A percentile compares a stretch with the other conserved stretches of the same genome.
phyloP scores from a whole-genome alignment of 2,113 vertebrate genomes.

The Cnemophilus loriae region DNA sequence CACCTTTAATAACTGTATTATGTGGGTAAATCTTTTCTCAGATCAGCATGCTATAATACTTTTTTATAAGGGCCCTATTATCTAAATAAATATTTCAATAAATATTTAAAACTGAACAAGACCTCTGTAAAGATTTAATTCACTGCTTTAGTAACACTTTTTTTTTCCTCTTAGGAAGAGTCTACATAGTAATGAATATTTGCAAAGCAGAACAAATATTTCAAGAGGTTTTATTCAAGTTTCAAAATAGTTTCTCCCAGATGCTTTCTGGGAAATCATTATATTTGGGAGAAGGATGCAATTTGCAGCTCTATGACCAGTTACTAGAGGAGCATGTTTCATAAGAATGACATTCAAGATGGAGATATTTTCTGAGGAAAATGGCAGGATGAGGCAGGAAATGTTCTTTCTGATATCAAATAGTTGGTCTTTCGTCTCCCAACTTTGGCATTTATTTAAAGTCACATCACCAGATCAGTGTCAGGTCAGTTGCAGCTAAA shows the following conservation, averaged over 20 bases:
- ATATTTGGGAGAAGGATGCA: conserved; percentile 31
- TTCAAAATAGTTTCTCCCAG: conserved; percentile 47
- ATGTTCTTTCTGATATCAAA: conserved; percentile 13
- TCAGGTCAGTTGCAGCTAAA: conserved; percentile 69
- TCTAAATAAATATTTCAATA: not conserved
- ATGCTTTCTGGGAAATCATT: conserved; percentile 49
- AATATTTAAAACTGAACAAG: not conserved
- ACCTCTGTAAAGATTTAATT: not conserved
- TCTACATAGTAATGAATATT: not conserved
- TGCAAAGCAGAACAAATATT: conserved; percentile 29
- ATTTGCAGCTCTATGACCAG: conserved; percentile 25
- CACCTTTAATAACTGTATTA: not conserved
- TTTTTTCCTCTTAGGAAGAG: not conserved
- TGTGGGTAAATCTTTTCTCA: not conserved
- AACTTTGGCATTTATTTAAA: conserved; percentile 67
- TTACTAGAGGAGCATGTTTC: conserved; percentile 46
- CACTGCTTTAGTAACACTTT: not conserved
- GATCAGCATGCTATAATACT: not conserved
- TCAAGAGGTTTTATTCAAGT: conserved; percentile 32
- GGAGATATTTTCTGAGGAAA: conserved; percentile 48
- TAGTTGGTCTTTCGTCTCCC: conserved; percentile 45
- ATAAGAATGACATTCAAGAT: conserved; percentile 35
- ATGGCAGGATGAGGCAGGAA: conserved; percentile 24
- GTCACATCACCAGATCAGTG: conserved; percentile 66
- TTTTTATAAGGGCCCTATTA: not conserved